Base-by-base conservation (phyloP, 2,797 vertebrate genomes). In the Erethizon dorsatum region DNA sequence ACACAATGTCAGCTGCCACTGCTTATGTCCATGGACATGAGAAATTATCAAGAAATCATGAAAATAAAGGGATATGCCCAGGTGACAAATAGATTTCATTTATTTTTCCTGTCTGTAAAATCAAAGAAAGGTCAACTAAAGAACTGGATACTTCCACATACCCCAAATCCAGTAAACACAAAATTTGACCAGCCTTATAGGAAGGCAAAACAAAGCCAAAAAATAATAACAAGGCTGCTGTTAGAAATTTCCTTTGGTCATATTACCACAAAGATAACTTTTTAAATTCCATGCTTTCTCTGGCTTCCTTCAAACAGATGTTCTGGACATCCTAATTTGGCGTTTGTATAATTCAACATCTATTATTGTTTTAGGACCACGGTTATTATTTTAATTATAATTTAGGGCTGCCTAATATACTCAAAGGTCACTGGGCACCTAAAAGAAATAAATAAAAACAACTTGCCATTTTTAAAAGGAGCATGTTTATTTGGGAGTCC, bases 331-430 rank as follows among this genome's bases (percentile, higher is more conserved):
- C 96, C 93, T 71, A 6, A 52, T 96, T 96, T 95, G 95, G 95
- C 47, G 0, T 0, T 96, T 87, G 5, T 75, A 82, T 92, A 80
- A 71, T 96, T 97, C 91, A 85, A 96, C 96, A 90, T 96, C 97
- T 97, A 73, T 87, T 87, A 96, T 84, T 96, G 94, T 97, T 96
- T 86, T 93, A 73, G 77, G 95, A 89, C 78, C 96, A 97, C 22
- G n/a, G 95, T 97, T 97, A 97, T 95, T 96, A 97, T 97, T 98
- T 97, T 97, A 98, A 98, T 98, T 97, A 97, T 97, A 97, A 98
- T 97, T 92, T 92, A 94, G 83, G 91, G 91, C 84, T 97, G 92
- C 92, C 97, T 95, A 94, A 10, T 97, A 95, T 97, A 97, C 92
- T 83, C 88, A 50, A 89, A 88, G 94, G 95, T 95, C 97, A 96